phyloP scores from a whole-genome alignment of 2,888 invertebrate genomes.

The Furcula furcula region DNA sequence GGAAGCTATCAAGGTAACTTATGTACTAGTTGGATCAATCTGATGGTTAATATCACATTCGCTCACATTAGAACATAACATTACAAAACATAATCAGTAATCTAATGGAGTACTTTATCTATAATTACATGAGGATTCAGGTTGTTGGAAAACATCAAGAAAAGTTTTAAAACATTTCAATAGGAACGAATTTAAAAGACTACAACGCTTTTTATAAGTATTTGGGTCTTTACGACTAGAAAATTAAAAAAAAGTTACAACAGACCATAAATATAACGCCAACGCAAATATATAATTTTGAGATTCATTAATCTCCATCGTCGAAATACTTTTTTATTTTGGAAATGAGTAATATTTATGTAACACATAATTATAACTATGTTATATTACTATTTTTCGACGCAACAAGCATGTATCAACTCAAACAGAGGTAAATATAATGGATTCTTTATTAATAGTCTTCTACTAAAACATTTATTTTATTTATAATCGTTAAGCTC shows the following conservation, averaged over 20 bases:
- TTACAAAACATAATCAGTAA: slow-evolving; percentile 44
- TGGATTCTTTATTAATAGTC: slow-evolving; percentile 64
- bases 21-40: slow-evolving; percentile 56
- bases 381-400: slow-evolving; percentile 56
- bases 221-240: slow-evolving; percentile 76
- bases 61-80: slow-evolving; percentile 58
- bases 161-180: slow-evolving; percentile 44
- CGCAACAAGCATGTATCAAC: slow-evolving; percentile 75
- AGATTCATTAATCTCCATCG: slow-evolving; percentile 45
- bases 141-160: slow-evolving; percentile 37
- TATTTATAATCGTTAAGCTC: slow-evolving; percentile 73
- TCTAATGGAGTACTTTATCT: slow-evolving; percentile 56
- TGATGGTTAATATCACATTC: slow-evolving; percentile 66
- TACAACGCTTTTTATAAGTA: slow-evolving; percentile 57
- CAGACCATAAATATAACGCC: slow-evolving; percentile 51
- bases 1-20: slow-evolving; percentile 43
- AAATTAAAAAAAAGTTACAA: slow-evolving; percentile 52
- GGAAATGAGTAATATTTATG: slow-evolving; percentile 44
- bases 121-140: slow-evolving; percentile 54
- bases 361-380: slow-evolving; percentile 62
- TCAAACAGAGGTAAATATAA: slow-evolving; percentile 78
- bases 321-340: slow-evolving; percentile 28
- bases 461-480: slow-evolving; percentile 77
- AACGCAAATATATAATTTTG: slow-evolving; percentile 46
- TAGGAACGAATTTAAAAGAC: slow-evolving; percentile 67